Conservation (phyloP, 37 sponge, comb jelly and placozoan species). For the Geodia barretti region DNA sequence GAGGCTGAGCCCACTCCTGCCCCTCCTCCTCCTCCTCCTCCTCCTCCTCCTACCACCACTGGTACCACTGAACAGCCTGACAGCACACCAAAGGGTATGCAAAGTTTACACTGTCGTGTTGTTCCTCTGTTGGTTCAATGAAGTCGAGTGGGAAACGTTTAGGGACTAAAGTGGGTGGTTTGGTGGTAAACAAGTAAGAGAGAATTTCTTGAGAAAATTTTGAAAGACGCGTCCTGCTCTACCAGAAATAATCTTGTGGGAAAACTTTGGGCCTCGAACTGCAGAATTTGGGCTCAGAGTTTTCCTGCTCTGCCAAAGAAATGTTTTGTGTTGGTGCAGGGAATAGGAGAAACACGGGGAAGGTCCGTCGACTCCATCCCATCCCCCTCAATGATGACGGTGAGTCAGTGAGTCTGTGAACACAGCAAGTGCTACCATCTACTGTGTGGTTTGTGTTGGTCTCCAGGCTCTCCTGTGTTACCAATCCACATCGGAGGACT, state of each 20-base stretch:
- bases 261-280: no score
- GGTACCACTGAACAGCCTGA: neutral
- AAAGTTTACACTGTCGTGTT: no score
- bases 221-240: neutral
- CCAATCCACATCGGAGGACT: constrained; percentile 83
- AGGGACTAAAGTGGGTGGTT: neutral
- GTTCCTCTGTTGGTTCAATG: neutral
- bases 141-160: neutral
- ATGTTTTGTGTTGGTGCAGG: constrained; percentile 2
- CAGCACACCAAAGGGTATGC: no score
- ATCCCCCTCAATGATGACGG: constrained; percentile 78
- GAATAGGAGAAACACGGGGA: constrained; percentile 30
- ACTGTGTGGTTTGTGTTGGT: neutral
- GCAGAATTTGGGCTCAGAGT: no score
- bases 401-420: constrained; percentile 6
- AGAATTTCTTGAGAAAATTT: neutral
- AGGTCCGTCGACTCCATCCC: constrained; percentile 59
- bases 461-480: constrained; percentile 79
- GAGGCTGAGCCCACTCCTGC: neutral
- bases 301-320: no score
- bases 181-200: no score
- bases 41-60: neutral
- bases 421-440: neutral
- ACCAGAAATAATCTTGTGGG: neutral
- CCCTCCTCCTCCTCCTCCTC: no score